Base-by-base conservation (phyloP, 2,113 vertebrate genomes). In the Corythaixoides concolor region DNA sequence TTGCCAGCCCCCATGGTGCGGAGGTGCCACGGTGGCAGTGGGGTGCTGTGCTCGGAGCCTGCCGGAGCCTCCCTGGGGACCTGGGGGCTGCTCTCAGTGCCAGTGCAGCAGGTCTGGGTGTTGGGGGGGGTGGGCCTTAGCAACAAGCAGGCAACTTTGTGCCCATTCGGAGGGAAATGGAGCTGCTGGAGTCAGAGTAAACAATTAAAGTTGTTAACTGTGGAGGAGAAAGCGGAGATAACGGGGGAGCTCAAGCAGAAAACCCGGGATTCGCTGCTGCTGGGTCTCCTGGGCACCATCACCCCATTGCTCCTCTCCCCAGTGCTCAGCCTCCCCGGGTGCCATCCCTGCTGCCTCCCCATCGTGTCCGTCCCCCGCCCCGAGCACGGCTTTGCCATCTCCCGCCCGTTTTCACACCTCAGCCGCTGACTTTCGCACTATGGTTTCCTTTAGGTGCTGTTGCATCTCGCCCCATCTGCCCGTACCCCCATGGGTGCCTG, bases 171-270 rank as follows among this genome's bases (percentile, higher is more conserved):
- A 79, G 45, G 85, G 85, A 95, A 95, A 88, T 13, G 77, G 79
- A 95, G 84, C 82, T 88, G 85, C 67, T 0, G 11, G 95, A 95
- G 90, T 76, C 49, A 7, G 73, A 96, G 89, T 97, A 94, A 97
- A 97, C 97, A 96, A 96, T 97, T 97, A 67, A 96, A 90, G 86
- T 62, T 82, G 76, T 81, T 93, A 94, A 37, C 86, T 89, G 93
- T 2, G 2, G 77, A 90, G 91, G 85, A 91, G 90, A 92, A 85
- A 95, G 88, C 56, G 45, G 72, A 96, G 94, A 94, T 75, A 97
- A 96, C 4, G 0, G 88, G 62, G 77, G 60, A 96, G 79, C 67
- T 97, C 91, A 90, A 85, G 92, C 94, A 97, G 97, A 96, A 97
- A 96, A 95, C 39, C 11, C 6, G 60, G 64, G 88, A 87, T 86